Conservation (phyloP, 1,140 invertebrate species). For the Leptoteleia sp. region DNA sequence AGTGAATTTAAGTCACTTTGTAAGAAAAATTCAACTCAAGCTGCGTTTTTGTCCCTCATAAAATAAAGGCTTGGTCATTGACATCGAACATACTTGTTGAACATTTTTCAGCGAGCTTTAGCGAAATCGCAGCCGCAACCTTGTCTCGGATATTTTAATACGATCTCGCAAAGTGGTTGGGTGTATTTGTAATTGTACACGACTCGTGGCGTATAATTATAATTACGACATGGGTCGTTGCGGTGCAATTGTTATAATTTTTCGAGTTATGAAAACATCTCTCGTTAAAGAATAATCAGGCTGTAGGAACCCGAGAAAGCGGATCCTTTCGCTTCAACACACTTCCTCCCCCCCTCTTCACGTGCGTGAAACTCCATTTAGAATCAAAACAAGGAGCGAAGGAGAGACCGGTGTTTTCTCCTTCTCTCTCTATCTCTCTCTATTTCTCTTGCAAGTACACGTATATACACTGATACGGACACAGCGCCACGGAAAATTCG, state of each 20-base stretch:
- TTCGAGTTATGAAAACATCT: slow-evolving; percentile 48
- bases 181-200: slow-evolving; percentile 23
- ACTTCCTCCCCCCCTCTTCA: slow-evolving; percentile 47
- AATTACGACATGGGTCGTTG: slow-evolving; percentile 9
- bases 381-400: slow-evolving; percentile 52
- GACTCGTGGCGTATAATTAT: slow-evolving; percentile 16
- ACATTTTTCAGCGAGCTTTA: no score
- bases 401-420: slow-evolving; percentile 18
- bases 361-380: slow-evolving; percentile 55
- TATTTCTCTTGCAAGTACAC: slow-evolving; percentile 21
- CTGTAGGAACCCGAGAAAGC: slow-evolving; percentile 55
- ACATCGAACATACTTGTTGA: no score
- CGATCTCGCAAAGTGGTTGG: slow-evolving; percentile 4
- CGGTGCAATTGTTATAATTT: slow-evolving; percentile 54
- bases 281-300: slow-evolving; percentile 53
- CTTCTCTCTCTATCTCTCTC: no score
- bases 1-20: slow-evolving; percentile 38
- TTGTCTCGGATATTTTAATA: slow-evolving; percentile 51
- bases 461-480: neutral
- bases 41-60: slow-evolving; percentile 50
- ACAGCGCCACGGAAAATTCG: slow-evolving; percentile 7
- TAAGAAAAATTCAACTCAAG: slow-evolving; percentile 23
- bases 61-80: slow-evolving; percentile 38
- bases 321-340: slow-evolving; percentile 56
- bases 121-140: slow-evolving; percentile 24